Evolutionary conservation across 2,113 vertebrate genomes (phyloP).

Genomic region (Ellobius talpinus): DNA sequence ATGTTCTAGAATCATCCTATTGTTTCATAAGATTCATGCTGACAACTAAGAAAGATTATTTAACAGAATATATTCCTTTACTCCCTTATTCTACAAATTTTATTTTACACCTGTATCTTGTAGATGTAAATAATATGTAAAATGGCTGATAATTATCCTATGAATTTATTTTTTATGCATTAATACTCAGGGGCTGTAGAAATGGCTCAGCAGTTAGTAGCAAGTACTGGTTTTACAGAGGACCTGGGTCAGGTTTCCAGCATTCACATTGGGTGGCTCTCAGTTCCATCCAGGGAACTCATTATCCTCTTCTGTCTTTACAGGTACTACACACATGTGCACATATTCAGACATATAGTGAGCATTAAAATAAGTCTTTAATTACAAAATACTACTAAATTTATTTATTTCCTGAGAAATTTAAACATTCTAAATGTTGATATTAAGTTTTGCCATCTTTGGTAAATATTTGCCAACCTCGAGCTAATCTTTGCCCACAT

Average conservation of each 20-base stretch:
- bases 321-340: not conserved
- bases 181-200: not conserved
- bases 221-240: not conserved
- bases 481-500: not conserved
- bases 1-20: not conserved
- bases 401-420: not conserved
- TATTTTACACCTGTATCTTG: not conserved
- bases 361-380: not conserved
- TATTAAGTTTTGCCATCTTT: not conserved
- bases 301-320: not conserved
- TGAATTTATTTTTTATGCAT: constrained; percentile 19
- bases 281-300: not conserved
- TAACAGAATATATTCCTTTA: not conserved
- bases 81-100: not conserved
- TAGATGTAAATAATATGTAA: constrained; percentile 15
- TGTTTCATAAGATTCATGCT: not conserved
- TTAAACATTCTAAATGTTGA: not conserved
- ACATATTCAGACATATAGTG: not conserved
- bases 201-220: not conserved
- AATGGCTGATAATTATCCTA: not conserved
- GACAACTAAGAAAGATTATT: not conserved
- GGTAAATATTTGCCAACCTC: not conserved
- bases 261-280: not conserved
- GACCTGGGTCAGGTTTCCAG: not conserved
- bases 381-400: not conserved